Base-by-base conservation (phyloP, 2,113 vertebrate genomes). In the Amblyopsis rosae region DNA sequence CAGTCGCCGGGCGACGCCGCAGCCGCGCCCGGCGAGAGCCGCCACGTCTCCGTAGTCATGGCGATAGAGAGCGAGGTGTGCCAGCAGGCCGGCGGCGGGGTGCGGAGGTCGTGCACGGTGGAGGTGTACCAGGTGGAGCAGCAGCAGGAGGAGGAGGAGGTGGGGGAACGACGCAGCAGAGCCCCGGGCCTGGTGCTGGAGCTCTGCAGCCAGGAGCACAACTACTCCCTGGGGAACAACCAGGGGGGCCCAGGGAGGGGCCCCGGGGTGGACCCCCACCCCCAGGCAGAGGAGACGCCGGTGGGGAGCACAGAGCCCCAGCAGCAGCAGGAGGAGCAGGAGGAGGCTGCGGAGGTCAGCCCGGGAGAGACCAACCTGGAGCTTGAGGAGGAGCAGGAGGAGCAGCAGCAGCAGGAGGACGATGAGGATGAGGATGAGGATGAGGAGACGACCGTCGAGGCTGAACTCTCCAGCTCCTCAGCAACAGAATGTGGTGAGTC, bases 141-240 rank as follows among this genome's bases (percentile, higher is more conserved):
- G 72, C 75, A 86, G 66, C 76, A 26, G 26, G 26, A 26, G 26
- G 26, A 26, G 26, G 63, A 49, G 1, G 65, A 58, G 0, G 66
- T 70, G 0, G 51, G 3, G 19, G 57, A 3, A 4, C n/a, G 3
- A 26, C 26, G 26, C 26, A 26, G 26, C 15, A 71, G 49, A 32
- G 70, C 26, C 19, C 48, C 59, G 12, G 85, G 84, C n/a, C 58
- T 83, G 53, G 75, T 61, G 32, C 50, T 85, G 67, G 92, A 92
- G 83, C 86, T 86, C 72, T 86, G 88, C 85, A 89, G 78, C 4
- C 87, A 92, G 82, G 91, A 92, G 67, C 92, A 93, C 85, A 93
- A 93, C 86, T 93, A 93, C 77, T 93, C 92, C 63, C 75, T 93
- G 89, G 84, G 1, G 90, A 72, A 2, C 86, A 84, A 7, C 66